A percentile compares a stretch with the other conserved stretches of the same genome.
Evolutionary conservation across 2,797 vertebrate species (phyloP).

Genomic region (Lacerta bilineata): DNA sequence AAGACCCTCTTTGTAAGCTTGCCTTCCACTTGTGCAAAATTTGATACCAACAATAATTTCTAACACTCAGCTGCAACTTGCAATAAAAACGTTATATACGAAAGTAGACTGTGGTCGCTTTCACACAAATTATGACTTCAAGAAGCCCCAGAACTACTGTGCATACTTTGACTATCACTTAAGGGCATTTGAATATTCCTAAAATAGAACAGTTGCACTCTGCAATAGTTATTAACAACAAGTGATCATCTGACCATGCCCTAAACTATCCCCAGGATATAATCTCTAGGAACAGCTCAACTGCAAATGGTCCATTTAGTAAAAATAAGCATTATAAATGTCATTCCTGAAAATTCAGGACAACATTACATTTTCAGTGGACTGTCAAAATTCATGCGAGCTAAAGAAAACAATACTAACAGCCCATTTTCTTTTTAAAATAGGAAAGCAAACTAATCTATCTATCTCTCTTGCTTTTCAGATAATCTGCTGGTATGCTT

Average conservation of each 20-base stretch:
- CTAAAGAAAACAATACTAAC: background rate
- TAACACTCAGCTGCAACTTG: background rate
- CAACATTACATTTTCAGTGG: background rate
- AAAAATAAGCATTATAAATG: background rate
- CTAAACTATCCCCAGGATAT: conserved; percentile 27
- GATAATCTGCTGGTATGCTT: background rate
- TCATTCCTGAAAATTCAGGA: background rate
- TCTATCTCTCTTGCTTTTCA: background rate
- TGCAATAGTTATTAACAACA: background rate
- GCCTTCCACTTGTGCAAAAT: background rate
- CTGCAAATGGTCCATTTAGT: background rate
- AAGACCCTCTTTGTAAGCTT: background rate
- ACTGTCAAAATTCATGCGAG: background rate
- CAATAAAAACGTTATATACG: background rate
- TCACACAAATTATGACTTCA: background rate
- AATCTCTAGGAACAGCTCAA: background rate
- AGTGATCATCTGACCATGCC: background rate
- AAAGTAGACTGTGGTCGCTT: background rate
- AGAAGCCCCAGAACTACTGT: background rate
- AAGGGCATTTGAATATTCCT: background rate
- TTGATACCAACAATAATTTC: background rate
- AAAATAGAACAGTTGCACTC: conserved; percentile 6
- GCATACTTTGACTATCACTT: background rate
- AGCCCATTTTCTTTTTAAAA: conserved; percentile 11
- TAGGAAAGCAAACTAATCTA: conserved; percentile 10